These are phyloP conservation scores for Hemithea aestivaria DNA, from an alignment of 2,888 invertebrate genomes.

Conservation along the genomic window DNA sequence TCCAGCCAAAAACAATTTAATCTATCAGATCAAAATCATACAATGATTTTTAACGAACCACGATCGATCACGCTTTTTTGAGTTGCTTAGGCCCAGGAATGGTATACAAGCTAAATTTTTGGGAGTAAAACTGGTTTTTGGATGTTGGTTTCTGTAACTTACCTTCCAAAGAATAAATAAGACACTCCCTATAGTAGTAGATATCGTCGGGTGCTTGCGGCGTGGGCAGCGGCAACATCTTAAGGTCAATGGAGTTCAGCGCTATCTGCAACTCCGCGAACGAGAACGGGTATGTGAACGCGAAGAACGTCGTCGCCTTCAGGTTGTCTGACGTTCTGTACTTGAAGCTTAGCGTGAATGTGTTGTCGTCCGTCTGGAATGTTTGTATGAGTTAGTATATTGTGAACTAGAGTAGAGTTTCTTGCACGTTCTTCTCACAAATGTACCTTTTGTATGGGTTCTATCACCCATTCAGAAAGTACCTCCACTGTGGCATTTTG, in stretches of 20 bases:
- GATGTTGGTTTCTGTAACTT: slow-evolving; percentile 28
- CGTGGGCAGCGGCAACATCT: slow-evolving; percentile 67
- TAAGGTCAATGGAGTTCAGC: slow-evolving; percentile 83
- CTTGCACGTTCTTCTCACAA: too few species aligned
- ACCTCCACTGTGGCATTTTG: too few species aligned
- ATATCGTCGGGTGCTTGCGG: slow-evolving; percentile 81
- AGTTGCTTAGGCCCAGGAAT: too few species aligned
- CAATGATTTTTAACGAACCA: too few species aligned
- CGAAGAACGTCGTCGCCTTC: slow-evolving; percentile 88
- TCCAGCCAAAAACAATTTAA: too few species aligned
- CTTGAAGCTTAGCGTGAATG: slow-evolving; percentile 87
- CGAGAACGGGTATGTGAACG: slow-evolving; percentile 94
- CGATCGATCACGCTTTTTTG: too few species aligned
- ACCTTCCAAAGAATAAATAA: slow-evolving; percentile 88
- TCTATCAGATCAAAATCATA: too few species aligned
- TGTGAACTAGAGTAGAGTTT: too few species aligned
- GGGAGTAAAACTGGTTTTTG: too few species aligned
- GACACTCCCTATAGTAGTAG: slow-evolving; percentile 90
- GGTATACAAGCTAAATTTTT: too few species aligned
- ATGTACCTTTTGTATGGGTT: too few species aligned
- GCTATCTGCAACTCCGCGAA: slow-evolving; percentile 89
- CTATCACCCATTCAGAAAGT: too few species aligned
- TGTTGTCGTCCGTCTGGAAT: slow-evolving; percentile 83
- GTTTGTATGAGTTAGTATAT: background rate
- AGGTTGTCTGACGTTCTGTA: slow-evolving; percentile 84